phyloP scores from a whole-genome alignment of 2,113 vertebrate genomes.

The Lophius piscatorius region DNA sequence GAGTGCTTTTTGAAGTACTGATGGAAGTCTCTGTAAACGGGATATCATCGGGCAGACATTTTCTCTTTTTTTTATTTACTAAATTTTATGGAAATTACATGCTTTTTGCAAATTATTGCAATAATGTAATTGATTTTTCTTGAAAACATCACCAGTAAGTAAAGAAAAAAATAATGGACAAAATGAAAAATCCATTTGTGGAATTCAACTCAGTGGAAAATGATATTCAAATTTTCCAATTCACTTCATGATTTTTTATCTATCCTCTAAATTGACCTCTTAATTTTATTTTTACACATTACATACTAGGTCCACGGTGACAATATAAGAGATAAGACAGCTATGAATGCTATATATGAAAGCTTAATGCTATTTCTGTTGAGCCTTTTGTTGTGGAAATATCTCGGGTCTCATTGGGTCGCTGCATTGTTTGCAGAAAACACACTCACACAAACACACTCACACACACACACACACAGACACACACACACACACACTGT shows the following conservation, averaged over 20 bases:
- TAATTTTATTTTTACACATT: too few species aligned
- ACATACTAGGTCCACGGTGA: too few species aligned
- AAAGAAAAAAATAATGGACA: neutral
- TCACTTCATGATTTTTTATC: neutral
- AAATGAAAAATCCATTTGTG: too few species aligned
- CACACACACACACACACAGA: too few species aligned
- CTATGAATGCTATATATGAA: too few species aligned
- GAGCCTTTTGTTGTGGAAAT: constrained; percentile 10
- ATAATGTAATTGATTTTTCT: neutral
- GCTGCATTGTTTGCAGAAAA: constrained; percentile 16
- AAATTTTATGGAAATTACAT: neutral
- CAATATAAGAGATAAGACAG: too few species aligned
- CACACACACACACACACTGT: too few species aligned
- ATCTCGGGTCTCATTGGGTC: constrained; percentile 42
- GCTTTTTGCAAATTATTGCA: neutral
- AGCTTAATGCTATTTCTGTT: constrained; percentile 45
- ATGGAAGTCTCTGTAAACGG: constrained; percentile 17
- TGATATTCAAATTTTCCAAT: neutral
- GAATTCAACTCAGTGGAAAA: too few species aligned
- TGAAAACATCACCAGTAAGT: neutral
- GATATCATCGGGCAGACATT: constrained; percentile 12
- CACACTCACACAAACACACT: too few species aligned
- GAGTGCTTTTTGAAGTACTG: constrained; percentile 15
- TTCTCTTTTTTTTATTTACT: neutral
- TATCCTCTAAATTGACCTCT: too few species aligned